A percentile compares a stretch with the other conserved stretches of the same genome.
Conservation (phyloP, 2,113 vertebrate genomes). For the Hydropotes inermis region DNA sequence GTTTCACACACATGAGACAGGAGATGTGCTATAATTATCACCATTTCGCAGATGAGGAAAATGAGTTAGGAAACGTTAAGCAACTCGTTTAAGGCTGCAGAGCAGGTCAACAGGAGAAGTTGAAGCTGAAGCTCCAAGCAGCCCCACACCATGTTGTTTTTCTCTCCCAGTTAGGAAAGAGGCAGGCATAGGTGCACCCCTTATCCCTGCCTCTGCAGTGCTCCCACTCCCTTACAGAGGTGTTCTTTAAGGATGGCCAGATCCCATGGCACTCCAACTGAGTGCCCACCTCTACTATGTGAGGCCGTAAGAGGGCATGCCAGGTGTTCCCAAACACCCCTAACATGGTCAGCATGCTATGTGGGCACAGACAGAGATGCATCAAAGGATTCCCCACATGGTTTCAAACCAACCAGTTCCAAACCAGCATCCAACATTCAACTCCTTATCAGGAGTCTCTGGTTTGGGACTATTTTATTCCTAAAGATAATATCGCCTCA, state of each 20-base stretch:
- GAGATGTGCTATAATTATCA: not conserved
- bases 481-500: not conserved
- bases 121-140: not conserved
- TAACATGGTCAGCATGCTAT: not conserved
- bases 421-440: not conserved
- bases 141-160: rapidly evolving
- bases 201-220: not conserved
- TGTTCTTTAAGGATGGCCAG: not conserved
- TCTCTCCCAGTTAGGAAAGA: not conserved
- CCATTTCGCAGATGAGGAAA: not conserved
- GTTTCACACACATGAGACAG: not conserved
- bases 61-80: not conserved
- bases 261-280: rapidly evolving
- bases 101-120: not conserved
- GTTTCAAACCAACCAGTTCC: not conserved
- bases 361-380: not conserved
- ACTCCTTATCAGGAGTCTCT: not conserved
- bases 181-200: rapidly evolving
- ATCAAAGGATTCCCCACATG: not conserved
- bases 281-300: not conserved
- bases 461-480: not conserved
- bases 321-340: too few relatives aligned
- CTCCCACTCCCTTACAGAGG: not conserved
- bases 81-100: not conserved
- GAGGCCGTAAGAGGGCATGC: not conserved